Evolutionary conservation across 2,797 vertebrate species (phyloP), one percentile per base, ranked within the genome.

Genomic region (Caiman crocodilus): DNA sequence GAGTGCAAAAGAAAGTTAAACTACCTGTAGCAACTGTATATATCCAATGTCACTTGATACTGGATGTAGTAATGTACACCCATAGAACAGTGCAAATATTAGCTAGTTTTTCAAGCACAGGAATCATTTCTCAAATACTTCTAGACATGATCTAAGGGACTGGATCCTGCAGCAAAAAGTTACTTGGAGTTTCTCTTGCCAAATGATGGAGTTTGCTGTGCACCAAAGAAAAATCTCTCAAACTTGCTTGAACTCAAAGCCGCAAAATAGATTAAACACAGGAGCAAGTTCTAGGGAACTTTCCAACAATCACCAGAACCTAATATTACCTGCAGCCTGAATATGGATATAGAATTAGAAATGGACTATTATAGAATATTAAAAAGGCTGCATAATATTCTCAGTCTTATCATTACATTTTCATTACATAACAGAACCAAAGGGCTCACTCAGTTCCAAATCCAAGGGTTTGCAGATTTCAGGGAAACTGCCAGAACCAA

Each of bases 1-100:
- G 42, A 10, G 42, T 50, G 9, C 42, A 50, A 50, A 50, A 50
- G 42, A 50, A 50, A 50, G 42, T 10, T 10, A 50, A 50, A 10
- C 42, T 50, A 50, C 42, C 42, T 10, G 42, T 50, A 50, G 42
- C 42, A 50, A 10, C 42, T 50, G 42, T 50, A 50, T 50, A 50
- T 50, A 50, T 23, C 32, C 42, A 14, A 21, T 1, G 1, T 18
- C 32, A 50, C 7, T 87, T 85, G 61, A 63, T 83, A 91, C 79
- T 16, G 12, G 14, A 71, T n/a, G 6, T 55, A 10, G 7, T 42
- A 85, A 79, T 95, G 88, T 71, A 35, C 20, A 57, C 50, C 60
- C 74, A 85, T 61, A 59, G 58, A 86, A 76, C 14, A 88, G 88
- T 25, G 35, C 84, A 89, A 87, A 77, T 1, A 50, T 85, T 61